phyloP scores from a whole-genome alignment of 2,797 vertebrate genomes.

The Manis javanica region DNA sequence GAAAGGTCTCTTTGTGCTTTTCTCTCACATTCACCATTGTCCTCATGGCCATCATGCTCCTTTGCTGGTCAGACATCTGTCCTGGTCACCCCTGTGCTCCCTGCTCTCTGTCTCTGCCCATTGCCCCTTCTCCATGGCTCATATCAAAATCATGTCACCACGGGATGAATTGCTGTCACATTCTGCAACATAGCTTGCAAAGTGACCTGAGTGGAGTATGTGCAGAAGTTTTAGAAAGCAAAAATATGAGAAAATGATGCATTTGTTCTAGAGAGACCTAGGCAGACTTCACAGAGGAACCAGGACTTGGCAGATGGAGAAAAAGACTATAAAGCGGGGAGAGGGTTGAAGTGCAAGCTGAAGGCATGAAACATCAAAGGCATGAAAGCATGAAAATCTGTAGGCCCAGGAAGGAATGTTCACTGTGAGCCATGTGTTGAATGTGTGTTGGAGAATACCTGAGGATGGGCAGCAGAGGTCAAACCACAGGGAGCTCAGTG shows the following conservation, averaged over 20 bases:
- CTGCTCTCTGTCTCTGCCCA: neutral
- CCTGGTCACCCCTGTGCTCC: neutral
- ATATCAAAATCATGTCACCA: neutral
- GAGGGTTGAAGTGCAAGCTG: neutral
- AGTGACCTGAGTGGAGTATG: neutral
- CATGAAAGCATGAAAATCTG: neutral
- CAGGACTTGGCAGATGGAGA: neutral
- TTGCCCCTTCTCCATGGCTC: neutral
- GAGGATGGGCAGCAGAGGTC: neutral
- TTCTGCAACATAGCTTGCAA: neutral
- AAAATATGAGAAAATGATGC: neutral
- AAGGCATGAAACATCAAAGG: neutral
- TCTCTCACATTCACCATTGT: neutral
- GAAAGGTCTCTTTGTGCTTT: too few relatives aligned
- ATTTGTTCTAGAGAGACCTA: neutral
- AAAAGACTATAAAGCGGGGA: neutral
- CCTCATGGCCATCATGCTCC: neutral
- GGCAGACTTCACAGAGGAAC: neutral
- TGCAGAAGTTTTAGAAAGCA: neutral
- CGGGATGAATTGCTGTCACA: neutral
- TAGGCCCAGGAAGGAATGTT: neutral
- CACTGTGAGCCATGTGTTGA: neutral
- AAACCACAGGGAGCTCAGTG: neutral
- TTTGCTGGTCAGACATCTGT: neutral
- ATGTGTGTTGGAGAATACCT: neutral